Conservation (phyloP, 2,113 vertebrate species). For the Saguinus midas region DNA sequence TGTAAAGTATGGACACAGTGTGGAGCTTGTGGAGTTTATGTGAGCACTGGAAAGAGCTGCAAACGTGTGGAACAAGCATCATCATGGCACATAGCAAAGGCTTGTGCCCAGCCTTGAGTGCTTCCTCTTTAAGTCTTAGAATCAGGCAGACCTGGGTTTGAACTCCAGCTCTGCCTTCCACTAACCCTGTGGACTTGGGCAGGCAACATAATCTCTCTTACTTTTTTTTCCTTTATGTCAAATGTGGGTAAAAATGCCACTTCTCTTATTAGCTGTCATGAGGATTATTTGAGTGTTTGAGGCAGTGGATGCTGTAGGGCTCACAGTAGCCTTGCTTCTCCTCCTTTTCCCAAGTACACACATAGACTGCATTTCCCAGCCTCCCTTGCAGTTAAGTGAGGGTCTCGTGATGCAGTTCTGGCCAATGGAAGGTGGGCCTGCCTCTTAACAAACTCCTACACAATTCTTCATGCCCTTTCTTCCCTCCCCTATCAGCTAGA, state of each 20-base stretch:
- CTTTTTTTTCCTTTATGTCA: not conserved
- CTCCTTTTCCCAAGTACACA: not conserved
- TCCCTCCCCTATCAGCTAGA: not conserved
- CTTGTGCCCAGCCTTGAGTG: too few relatives aligned
- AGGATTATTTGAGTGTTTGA: not conserved
- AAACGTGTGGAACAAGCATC: rapidly evolving
- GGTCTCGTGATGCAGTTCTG: not conserved
- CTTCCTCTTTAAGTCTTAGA: not conserved
- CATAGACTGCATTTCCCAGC: not conserved
- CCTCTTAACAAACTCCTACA: not conserved
- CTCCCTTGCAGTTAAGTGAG: not conserved
- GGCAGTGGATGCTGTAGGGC: not conserved
- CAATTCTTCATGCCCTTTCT: not conserved
- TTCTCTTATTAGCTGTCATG: not conserved
- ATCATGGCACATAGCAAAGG: rapidly evolving
- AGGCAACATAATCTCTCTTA: not conserved
- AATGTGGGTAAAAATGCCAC: not conserved
- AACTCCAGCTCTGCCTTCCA: not conserved
- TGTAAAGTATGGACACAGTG: not conserved
- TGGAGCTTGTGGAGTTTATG: not conserved
- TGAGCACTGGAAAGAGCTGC: not conserved
- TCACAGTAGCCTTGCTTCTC: not conserved
- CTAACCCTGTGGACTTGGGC: not conserved
- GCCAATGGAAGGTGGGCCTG: not conserved
- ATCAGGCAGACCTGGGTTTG: not conserved